phyloP scores from a whole-genome alignment of 2,888 invertebrate genomes.

The Ceriagrion tenellum region DNA sequence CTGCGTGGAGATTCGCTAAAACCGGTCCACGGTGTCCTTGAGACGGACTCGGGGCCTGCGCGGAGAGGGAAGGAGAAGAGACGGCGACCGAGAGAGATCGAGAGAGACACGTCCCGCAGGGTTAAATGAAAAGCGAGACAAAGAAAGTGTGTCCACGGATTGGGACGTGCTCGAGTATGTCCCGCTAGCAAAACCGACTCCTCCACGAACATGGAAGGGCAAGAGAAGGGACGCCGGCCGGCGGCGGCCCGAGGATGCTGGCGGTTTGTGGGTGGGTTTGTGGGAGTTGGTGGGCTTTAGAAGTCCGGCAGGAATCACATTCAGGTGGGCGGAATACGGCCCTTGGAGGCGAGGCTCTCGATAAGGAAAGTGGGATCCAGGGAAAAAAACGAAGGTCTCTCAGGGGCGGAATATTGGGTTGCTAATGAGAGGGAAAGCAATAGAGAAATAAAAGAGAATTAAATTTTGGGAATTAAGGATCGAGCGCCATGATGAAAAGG shows the following conservation, averaged over 20 bases:
- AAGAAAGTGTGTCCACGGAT: slow-evolving; percentile 64
- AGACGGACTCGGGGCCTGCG: slow-evolving; percentile 39
- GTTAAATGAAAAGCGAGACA: slow-evolving; percentile 7
- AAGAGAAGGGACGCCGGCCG: background rate
- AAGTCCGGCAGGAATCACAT: background rate
- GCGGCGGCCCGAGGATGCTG: no score
- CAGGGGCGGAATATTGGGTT: background rate
- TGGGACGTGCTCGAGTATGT: slow-evolving; percentile 53
- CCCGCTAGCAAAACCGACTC: slow-evolving; percentile 66
- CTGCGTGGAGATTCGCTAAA: slow-evolving; percentile 40
- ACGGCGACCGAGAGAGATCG: slow-evolving; percentile 37
- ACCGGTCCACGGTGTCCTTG: slow-evolving; percentile 64
- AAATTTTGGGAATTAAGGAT: background rate
- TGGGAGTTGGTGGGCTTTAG: background rate
- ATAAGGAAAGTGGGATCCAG: background rate
- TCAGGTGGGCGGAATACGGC: background rate
- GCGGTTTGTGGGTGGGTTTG: background rate
- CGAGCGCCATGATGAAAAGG: background rate
- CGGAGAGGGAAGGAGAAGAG: background rate
- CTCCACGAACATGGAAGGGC: slow-evolving; percentile 31
- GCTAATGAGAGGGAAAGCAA: background rate
- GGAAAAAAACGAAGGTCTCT: background rate
- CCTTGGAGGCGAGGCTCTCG: background rate
- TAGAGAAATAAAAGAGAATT: background rate
- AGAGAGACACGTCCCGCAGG: background rate